These are phyloP conservation scores for Anabas testudineus DNA, from an alignment of 2,797 vertebrate genomes.

Conservation along the genomic window DNA sequence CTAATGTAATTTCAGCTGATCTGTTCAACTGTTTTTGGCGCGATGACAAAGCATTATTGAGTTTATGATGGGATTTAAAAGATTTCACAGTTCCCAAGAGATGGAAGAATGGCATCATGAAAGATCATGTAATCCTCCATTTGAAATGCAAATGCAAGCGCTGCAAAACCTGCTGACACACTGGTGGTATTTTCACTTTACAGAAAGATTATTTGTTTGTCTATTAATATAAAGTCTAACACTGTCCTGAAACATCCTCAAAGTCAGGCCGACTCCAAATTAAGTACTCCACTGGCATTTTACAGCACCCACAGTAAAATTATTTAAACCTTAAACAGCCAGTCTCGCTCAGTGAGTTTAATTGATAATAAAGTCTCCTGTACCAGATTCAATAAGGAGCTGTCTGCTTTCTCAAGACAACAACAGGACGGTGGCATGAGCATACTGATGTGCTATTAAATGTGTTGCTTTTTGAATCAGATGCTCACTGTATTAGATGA, in stretches of 20 bases:
- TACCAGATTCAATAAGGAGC: slow-evolving; percentile 2
- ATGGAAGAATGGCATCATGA: background rate
- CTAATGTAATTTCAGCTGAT: background rate
- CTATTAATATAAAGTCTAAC: background rate
- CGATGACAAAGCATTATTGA: slow-evolving; percentile 5
- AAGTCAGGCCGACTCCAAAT: slow-evolving; percentile 7
- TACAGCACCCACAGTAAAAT: slow-evolving; percentile 11
- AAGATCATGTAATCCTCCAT: slow-evolving; percentile 1
- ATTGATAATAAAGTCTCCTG: slow-evolving; percentile 16
- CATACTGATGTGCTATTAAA: background rate
- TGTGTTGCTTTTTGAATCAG: background rate
- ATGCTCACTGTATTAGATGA: background rate
- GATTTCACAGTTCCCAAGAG: slow-evolving; percentile 5
- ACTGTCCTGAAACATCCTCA: background rate
- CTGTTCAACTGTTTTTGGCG: slow-evolving; percentile 5
- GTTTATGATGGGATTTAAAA: slow-evolving; percentile 17
- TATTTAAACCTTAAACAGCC: slow-evolving; percentile 10
- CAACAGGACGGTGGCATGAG: background rate
- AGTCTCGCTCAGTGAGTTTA: slow-evolving; percentile 1
- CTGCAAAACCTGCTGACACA: background rate
- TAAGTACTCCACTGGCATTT: slow-evolving; percentile 3
- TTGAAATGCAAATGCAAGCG: slow-evolving; percentile 12
- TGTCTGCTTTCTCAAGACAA: background rate
- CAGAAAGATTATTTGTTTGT: background rate
- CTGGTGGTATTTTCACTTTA: too few relatives aligned